phyloP scores from a whole-genome alignment of 2,797 vertebrate genomes.

The Epinephelus coioides region DNA sequence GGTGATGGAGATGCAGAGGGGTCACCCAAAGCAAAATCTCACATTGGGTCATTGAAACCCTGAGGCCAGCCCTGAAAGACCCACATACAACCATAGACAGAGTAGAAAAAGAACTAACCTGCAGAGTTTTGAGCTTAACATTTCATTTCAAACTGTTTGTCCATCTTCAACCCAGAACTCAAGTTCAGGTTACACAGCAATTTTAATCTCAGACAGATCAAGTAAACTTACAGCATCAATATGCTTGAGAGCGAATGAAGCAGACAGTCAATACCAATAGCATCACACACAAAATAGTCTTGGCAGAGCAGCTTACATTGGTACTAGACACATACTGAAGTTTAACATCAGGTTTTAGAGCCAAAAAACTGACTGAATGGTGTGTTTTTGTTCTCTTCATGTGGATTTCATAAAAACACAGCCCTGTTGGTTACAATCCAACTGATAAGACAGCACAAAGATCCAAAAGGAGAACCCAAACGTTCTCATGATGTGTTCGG shows the following conservation, averaged over 20 bases:
- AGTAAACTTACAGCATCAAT: neutral
- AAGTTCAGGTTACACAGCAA: neutral
- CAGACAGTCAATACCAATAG: too few species aligned
- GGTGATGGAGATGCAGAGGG: neutral
- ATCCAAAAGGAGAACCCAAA: slow-evolving; percentile 9
- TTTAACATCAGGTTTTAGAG: neutral
- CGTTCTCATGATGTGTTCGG: neutral
- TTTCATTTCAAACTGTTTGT: neutral
- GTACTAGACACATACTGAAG: neutral
- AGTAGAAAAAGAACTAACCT: too few species aligned
- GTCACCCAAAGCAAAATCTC: neutral
- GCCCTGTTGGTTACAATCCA: neutral
- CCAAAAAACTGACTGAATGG: neutral
- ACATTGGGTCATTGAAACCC: neutral
- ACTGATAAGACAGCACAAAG: neutral
- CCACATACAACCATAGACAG: neutral
- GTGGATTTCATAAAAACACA: neutral
- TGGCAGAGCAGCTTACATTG: neutral
- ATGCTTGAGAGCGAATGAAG: neutral
- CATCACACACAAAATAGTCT: too few species aligned
- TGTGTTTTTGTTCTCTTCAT: too few species aligned
- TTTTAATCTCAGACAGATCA: neutral
- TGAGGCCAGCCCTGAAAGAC: neutral
- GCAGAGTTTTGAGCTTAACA: neutral
- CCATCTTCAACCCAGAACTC: neutral